phyloP scores from a whole-genome alignment of 1,140 invertebrate genomes.

The Maconellicoccus hirsutus region DNA sequence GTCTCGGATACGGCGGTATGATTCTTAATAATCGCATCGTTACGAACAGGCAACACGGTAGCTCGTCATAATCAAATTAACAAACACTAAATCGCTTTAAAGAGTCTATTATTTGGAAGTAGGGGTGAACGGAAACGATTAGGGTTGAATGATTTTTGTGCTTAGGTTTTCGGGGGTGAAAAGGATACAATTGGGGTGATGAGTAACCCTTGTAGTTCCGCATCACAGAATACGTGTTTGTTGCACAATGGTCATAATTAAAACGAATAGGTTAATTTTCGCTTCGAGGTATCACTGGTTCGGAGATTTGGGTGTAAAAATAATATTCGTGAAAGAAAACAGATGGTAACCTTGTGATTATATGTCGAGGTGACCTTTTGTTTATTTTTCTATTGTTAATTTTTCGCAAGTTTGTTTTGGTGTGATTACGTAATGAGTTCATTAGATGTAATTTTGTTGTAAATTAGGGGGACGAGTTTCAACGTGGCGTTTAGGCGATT shows the following conservation, averaged over 20 bases:
- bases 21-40: slow-evolving; percentile 15
- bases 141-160: slow-evolving; percentile 21
- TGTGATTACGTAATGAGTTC: too few species aligned
- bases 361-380: too few species aligned
- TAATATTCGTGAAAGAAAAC: too few species aligned
- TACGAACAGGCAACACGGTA: slow-evolving; percentile 18
- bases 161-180: slow-evolving; percentile 18
- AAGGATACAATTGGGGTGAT: not conserved
- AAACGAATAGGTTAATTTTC: slow-evolving; percentile 10
- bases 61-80: slow-evolving; percentile 21
- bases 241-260: slow-evolving; percentile 15
- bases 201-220: slow-evolving; percentile 12
- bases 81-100: slow-evolving; percentile 19
- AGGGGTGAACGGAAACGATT: slow-evolving; percentile 14
- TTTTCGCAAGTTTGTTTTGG: too few species aligned
- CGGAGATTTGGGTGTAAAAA: too few species aligned
- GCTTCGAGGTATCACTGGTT: not conserved
- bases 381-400: too few species aligned
- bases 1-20: not conserved
- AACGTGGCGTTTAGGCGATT: too few species aligned
- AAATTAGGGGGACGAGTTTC: too few species aligned
- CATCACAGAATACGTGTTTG: not conserved
- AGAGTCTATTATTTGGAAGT: slow-evolving; percentile 14
- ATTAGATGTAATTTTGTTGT: too few species aligned
- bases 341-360: too few species aligned